Evolutionary conservation across 2,113 vertebrate genomes (phyloP), one percentile per base, ranked within the genome.

Genomic region (Callopanchax toddi): DNA sequence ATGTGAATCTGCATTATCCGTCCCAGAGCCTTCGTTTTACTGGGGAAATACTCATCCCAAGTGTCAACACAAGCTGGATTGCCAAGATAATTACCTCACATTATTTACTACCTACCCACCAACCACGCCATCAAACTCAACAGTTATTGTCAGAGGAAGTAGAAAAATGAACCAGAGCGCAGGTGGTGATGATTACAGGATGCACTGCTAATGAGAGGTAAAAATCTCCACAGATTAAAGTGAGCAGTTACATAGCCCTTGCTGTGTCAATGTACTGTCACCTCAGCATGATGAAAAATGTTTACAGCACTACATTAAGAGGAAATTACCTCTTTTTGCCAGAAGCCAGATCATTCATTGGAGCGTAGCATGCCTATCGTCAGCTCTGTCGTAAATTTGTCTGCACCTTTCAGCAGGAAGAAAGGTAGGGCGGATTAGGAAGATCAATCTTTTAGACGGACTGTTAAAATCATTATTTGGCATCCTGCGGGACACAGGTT

Each of bases 391-490:
- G 74, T 91, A 89, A 89, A 91, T 90, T 86, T 86, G 76, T 67
- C 65, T 44, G 57, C 76, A 69, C 78, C 83, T 80, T 82, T 83
- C 86, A 64, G 61, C 22, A 1, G 60, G 75, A 60, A 79, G 79
- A 72, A 59, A 72, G 72, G 74, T 75, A 77, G 79, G 68, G 74
- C 69, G 86, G 78, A 87, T 84, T 77, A 81, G 60, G 59, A 70
- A 67, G 65, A 91, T 91, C 83, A 71, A 90, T 91, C 88, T 87
- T 80, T 54, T 15, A 63, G 86, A 84, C 72, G 49, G 83, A 75
- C 77, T 77, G 78, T 88, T 88, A 84, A 89, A 88, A 87, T 86
- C 86, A 89, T 86, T 87, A 88, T 87, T 88, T 88, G 90, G 88
- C 85, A 85, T 89, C 82, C 74, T 86, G 78, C 72, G 60, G 81